phyloP scores from a whole-genome alignment of 2,888 invertebrate genomes.

The Papilio protenor region DNA sequence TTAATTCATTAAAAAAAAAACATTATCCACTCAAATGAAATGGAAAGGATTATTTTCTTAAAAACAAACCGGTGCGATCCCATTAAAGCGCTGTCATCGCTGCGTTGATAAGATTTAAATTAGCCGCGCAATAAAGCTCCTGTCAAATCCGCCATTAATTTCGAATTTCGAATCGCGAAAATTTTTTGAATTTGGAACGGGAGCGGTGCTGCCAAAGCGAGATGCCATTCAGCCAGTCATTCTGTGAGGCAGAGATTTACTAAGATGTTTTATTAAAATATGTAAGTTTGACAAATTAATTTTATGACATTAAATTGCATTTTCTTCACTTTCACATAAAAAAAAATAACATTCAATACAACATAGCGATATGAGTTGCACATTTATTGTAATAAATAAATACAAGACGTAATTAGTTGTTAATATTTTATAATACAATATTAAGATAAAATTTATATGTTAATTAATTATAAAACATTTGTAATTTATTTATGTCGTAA shows the following conservation, averaged over 20 bases:
- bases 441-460: constrained; percentile 25
- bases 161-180: constrained; percentile 58
- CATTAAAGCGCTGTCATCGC: constrained; percentile 83
- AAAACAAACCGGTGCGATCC: constrained; percentile 74
- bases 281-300: constrained; percentile 67
- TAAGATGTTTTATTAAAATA: constrained; percentile 50
- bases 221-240: constrained; percentile 46
- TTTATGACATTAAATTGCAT: constrained; percentile 47
- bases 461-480: constrained; percentile 15
- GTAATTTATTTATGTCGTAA: constrained; percentile 25
- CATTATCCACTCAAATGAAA: constrained; percentile 58
- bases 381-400: neutral
- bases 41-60: constrained; percentile 72
- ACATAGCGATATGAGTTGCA: neutral
- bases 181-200: constrained; percentile 79
- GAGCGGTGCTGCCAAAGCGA: constrained; percentile 64
- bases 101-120: constrained; percentile 83
- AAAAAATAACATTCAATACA: neutral
- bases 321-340: constrained; percentile 28
- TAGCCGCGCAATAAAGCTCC: constrained; percentile 82
- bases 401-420: neutral
- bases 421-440: constrained; percentile 3
- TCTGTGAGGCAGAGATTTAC: constrained; percentile 46
- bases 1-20: constrained; percentile 57
- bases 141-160: constrained; percentile 84